Percentiles rank a stretch among this genome's conserved stretches.
Evolutionary conservation across 2,888 invertebrate species (phyloP).

Genomic region (Lysandra bellargus): DNA sequence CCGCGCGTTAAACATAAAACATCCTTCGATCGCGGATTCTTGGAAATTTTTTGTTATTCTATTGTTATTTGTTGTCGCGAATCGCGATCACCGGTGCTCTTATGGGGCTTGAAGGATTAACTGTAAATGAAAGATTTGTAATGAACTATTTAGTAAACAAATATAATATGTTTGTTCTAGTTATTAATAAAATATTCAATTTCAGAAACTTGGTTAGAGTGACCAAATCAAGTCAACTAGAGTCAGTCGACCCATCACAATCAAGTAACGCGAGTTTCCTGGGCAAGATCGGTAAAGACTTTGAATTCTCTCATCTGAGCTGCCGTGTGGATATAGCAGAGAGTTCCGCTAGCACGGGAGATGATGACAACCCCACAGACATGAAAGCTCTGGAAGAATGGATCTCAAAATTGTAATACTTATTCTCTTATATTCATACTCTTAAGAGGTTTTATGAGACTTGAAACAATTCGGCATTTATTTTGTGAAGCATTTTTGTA

Average conservation of each 20-base stretch:
- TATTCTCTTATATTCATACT: background rate
- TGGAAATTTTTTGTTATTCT: too few species aligned
- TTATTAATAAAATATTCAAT: background rate
- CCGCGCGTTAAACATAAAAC: too few species aligned
- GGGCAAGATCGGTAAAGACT: slow-evolving; percentile 89
- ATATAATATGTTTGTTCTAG: background rate
- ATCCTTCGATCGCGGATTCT: too few species aligned
- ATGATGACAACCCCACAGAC: slow-evolving; percentile 82
- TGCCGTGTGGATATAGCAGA: slow-evolving; percentile 86
- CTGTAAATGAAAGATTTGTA: too few species aligned
- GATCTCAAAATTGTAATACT: slow-evolving; percentile 81
- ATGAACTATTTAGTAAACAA: background rate
- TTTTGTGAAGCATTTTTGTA: slow-evolving; percentile 35
- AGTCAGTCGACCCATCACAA: slow-evolving; percentile 85
- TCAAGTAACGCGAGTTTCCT: slow-evolving; percentile 82
- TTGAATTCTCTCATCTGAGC: slow-evolving; percentile 88
- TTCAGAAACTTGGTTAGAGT: slow-evolving; percentile 90
- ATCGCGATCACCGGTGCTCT: too few species aligned
- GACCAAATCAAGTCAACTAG: slow-evolving; percentile 90
- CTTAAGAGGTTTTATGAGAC: slow-evolving; percentile 18
- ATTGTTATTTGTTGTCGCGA: too few species aligned
- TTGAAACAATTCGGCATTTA: slow-evolving; percentile 25
- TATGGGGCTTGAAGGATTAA: too few species aligned
- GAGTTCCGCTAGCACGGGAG: slow-evolving; percentile 79
- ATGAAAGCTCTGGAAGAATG: slow-evolving; percentile 85